Evolutionary conservation across 2,113 vertebrate species (phyloP), one percentile per base, ranked within the genome.

Genomic region (Gadus macrocephalus): DNA sequence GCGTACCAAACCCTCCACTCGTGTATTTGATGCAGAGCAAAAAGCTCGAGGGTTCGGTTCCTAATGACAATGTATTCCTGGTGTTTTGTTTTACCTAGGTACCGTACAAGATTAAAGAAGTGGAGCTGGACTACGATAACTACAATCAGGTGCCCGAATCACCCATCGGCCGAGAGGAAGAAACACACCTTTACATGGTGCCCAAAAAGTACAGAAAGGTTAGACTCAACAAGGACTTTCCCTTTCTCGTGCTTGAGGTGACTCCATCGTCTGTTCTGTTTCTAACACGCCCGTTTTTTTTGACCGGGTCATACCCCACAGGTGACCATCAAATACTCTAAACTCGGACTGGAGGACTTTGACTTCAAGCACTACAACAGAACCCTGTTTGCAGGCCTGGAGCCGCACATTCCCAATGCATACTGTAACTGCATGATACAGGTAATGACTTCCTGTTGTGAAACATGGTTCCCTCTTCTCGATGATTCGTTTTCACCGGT

Each of bases 351-450:
- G 62, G 97, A 99, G 74, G 96, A 98, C 77, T 99, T 99, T 86
- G 97, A 99, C 88, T 99, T 99, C 83, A 99, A 99, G 85, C 97
- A 99, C 87, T 99, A 98, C 90, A 99, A 99, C 89, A 97, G 95
- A 88, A 99, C 97, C 0, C 81, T 99, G 75, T 99, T 99, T 78
- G 97, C 96, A 0, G 97, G 97, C 1, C 85, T 99, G 84, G 97
- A 99, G 85, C 96, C 97, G n/a, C 97, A 99, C 77, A 99, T 99
- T 76, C 97, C 97, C 76, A 99, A 99, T 0, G 97, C 97, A 28
- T 99, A 99, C 92, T 99, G 97, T 81, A 99, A 99, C 91, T 98
- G 96, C 88, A 99, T 98, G 97, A 96, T 99, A 73, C 97, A 99
- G 93, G 97, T 98, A 77, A 58, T 5, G 16, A 58, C 55, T 14